Evolutionary conservation across 2,113 vertebrate species (phyloP).

Genomic region (Sprattus sprattus): DNA sequence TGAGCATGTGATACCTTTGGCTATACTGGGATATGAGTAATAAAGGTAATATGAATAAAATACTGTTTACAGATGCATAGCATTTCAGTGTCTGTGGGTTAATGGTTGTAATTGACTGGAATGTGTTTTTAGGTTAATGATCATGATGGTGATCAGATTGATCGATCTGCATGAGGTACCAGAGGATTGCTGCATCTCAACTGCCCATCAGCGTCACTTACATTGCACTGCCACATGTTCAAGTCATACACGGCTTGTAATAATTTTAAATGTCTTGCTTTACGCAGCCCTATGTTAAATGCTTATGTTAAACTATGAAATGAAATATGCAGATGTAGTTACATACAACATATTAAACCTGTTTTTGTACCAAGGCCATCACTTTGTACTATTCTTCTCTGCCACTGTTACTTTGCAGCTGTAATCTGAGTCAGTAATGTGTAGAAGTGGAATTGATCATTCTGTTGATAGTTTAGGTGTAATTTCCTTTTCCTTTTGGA

Average conservation of each 20-base stretch:
- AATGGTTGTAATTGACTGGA: background rate
- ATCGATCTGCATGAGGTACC: background rate
- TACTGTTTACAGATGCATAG: background rate
- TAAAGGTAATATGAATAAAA: background rate
- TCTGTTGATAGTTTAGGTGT: background rate
- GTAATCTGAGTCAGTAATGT: background rate
- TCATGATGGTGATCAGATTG: background rate
- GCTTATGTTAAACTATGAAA: no score
- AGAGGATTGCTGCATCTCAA: background rate
- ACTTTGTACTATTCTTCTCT: background rate
- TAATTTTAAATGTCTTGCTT: no score
- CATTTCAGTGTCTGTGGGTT: background rate
- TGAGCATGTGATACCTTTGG: no score
- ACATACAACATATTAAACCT: background rate
- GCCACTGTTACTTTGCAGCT: background rate
- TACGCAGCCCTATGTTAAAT: no score
- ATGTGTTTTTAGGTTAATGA: background rate
- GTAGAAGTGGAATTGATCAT: background rate
- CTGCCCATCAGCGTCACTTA: no score
- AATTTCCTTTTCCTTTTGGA: no score
- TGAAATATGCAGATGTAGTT: no score
- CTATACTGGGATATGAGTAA: no score
- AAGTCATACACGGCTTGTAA: no score
- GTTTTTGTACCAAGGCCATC: background rate
- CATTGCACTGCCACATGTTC: no score